Conservation (phyloP, 1,140 invertebrate genomes). For the Drosophila triauraria region DNA sequence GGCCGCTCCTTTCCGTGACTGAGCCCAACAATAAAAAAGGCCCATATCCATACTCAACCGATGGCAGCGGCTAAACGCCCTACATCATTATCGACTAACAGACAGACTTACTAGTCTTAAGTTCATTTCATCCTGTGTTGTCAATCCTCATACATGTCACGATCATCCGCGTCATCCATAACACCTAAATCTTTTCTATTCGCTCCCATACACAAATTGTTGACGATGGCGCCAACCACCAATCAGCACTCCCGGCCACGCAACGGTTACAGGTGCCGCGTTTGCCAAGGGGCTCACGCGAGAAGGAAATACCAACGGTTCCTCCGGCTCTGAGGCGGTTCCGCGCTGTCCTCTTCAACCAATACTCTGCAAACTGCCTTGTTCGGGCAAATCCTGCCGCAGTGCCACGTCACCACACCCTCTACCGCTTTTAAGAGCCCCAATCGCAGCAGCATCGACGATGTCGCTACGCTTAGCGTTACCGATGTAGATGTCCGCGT, state of each 20-base stretch:
- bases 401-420: not conserved
- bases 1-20: not conserved
- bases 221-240: not conserved
- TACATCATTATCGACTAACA: too few relatives aligned
- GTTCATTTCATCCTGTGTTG: not conserved
- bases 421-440: not conserved
- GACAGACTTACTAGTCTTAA: not conserved
- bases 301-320: not conserved
- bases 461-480: not conserved
- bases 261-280: too few relatives aligned
- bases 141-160: not conserved
- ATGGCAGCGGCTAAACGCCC: not conserved
- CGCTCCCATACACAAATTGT: not conserved
- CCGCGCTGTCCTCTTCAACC: not conserved
- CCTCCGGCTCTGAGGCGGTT: not conserved
- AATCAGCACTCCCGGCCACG: not conserved
- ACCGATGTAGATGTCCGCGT: too few relatives aligned
- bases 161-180: not conserved
- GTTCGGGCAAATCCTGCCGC: not conserved
- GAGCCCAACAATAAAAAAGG: not conserved
- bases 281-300: not conserved
- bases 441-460: not conserved
- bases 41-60: not conserved
- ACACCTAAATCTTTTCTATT: not conserved
- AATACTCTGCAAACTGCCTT: not conserved